These are phyloP conservation scores for Ferrisia virgata DNA, from an alignment of 2,888 invertebrate species.

Conservation along the genomic window DNA sequence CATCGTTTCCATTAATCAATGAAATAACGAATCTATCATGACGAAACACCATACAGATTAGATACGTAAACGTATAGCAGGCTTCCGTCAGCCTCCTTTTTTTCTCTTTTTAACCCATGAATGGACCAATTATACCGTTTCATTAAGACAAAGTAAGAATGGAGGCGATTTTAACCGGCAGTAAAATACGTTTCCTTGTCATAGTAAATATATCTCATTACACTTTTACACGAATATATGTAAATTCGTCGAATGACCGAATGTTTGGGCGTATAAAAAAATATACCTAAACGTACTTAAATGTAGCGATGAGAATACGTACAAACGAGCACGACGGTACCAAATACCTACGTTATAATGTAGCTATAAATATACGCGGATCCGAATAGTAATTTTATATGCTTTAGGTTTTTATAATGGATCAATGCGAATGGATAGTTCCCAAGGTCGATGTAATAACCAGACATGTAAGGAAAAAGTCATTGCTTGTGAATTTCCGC, in stretches of 20 bases:
- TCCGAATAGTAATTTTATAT: neutral
- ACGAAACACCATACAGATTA: no score
- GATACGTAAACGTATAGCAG: no score
- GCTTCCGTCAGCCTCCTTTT: slow-evolving; percentile 15
- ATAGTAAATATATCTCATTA: neutral
- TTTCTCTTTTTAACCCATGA: neutral
- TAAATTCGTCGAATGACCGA: neutral
- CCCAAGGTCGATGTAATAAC: neutral
- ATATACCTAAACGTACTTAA: no score
- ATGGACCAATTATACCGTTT: neutral
- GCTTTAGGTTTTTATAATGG: neutral
- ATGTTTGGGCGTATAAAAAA: neutral
- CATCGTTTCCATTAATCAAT: slow-evolving; percentile 1
- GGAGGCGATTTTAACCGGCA: neutral
- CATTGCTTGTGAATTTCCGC: neutral
- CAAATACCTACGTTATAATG: no score
- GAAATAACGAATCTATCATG: slow-evolving; percentile 16
- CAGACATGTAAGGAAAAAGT: neutral
- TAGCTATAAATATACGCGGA: neutral
- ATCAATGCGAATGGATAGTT: neutral
- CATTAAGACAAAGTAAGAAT: slow-evolving; percentile 14
- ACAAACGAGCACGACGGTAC: no score
- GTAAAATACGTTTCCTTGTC: neutral
- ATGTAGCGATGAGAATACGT: neutral
- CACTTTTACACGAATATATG: neutral